A percentile compares a stretch with the other conserved stretches of the same genome.
Evolutionary conservation across 1,140 invertebrate genomes (phyloP).

Genomic region (Temnothorax curvispinosus): DNA sequence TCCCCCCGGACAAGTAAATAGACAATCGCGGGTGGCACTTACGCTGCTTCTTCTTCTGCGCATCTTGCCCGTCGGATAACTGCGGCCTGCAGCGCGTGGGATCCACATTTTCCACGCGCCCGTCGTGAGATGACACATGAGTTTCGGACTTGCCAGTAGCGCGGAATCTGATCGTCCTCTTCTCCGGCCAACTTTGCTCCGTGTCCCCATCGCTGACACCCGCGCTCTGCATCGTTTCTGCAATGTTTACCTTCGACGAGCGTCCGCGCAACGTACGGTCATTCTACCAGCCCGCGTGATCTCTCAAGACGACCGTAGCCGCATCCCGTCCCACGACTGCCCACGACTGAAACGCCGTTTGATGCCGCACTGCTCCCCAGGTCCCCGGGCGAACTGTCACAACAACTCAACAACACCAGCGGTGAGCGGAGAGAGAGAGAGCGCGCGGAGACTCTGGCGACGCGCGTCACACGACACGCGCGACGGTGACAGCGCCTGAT

Average conservation of each 20-base stretch:
- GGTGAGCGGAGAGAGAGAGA: too few relatives aligned
- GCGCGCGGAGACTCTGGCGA: not conserved
- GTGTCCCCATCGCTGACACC: not conserved
- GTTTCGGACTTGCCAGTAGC: constrained; percentile 2
- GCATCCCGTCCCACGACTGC: not conserved
- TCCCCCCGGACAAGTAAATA: too few relatives aligned
- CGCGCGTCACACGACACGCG: not conserved
- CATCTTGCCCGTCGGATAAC: constrained; percentile 35
- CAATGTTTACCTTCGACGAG: not conserved
- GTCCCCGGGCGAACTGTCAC: not conserved
- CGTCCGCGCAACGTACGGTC: not conserved
- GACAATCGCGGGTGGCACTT: not conserved
- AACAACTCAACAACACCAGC: not conserved
- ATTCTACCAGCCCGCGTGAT: not conserved
- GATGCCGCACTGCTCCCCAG: not conserved
- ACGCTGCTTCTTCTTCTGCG: constrained; percentile 60
- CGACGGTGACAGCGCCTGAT: not conserved
- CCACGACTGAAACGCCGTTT: not conserved
- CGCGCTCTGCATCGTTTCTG: not conserved
- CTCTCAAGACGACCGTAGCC: not conserved
- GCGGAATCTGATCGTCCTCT: constrained; percentile 37
- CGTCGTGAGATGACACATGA: constrained; percentile 8
- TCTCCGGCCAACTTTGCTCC: constrained; percentile 25
- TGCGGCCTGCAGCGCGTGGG: not conserved
- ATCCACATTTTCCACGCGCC: constrained; percentile 35